Evolutionary conservation across 2,113 vertebrate species (phyloP), one percentile per base, ranked within the genome.

Genomic region (Ondatra zibethicus): DNA sequence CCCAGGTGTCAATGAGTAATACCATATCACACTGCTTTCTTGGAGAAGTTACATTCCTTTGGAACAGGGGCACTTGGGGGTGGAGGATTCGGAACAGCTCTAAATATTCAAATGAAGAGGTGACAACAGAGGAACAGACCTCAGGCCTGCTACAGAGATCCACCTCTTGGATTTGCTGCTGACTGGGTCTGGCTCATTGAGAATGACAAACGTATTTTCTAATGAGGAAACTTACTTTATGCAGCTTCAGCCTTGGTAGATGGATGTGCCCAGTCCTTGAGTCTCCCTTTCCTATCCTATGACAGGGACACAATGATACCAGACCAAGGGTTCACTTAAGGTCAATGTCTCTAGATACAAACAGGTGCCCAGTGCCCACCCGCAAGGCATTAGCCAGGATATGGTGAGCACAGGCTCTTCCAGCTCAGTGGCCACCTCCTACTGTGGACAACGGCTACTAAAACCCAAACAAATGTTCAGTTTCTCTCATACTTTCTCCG

Each of bases 1-100:
- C 70, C 86, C 42, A 84, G 42, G 82, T 93, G 39, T 78, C 85
- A 88, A 33, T 90, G 58, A 81, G 75, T 94, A 63, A 77, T 73
- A 95, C 66, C 52, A 47, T 36, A 17, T 52, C 78, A 6, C 23
- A 36, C 9, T 80, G 85, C 87, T 96, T 94, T 77, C 50, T 89
- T 76, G 21, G 14, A 96, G 36, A 89, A 95, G 72, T 76, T 29
- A 29, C 23, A 14, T 42, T 42, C 58, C 58, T 27, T 42, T n/a
- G 7, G 21, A 84, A 92, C 93, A 45, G 55, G 17, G 27, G 4
- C 9, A 52, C 36, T 72, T 5, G 70, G 23, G 8, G 33, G 58
- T 58, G 55, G 58, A 23, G 2, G 5, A 8, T 78, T 1, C 45
- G n/a, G 42, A 76, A 61, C 2, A 52, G 23, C 17, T 4, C 6